These are phyloP conservation scores for Polypterus bichir DNA, from an alignment of 2,113 vertebrate species.

Conservation along the genomic window DNA sequence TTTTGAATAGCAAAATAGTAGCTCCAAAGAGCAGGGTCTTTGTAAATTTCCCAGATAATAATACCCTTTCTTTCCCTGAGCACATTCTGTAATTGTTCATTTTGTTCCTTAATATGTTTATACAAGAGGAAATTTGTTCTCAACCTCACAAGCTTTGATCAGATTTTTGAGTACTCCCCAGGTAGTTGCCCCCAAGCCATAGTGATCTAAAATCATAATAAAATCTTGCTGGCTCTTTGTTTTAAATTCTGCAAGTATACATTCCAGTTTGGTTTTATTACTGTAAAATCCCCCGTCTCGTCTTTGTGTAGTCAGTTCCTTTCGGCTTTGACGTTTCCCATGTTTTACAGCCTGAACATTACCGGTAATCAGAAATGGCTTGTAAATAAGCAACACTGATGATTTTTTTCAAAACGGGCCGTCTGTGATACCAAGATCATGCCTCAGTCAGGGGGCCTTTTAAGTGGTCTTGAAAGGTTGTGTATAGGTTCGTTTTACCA, in stretches of 20 bases:
- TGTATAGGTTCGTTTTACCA: conserved; percentile 71
- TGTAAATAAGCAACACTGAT: conserved; percentile 70
- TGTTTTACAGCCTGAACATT: conserved; percentile 47
- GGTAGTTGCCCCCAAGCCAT: no score
- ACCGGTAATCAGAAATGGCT: conserved; percentile 71
- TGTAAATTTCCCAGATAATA: no score
- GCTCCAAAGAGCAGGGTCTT: no score
- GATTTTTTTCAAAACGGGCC: conserved; percentile 48
- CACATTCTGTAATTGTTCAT: no score
- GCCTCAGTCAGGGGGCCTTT: conserved; percentile 33
- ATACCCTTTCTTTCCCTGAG: no score
- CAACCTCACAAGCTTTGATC: conserved; percentile 21
- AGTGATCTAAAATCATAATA: no score
- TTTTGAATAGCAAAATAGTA: no score
- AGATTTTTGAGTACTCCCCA: conserved; percentile 3
- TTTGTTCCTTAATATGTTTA: background rate
- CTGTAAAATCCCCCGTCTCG: background rate
- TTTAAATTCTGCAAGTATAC: no score
- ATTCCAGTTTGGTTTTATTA: background rate
- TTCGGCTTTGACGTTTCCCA: conserved; percentile 37
- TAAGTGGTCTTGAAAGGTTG: conserved; percentile 78
- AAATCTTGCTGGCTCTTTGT: no score
- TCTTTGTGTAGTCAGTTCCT: conserved; percentile 11
- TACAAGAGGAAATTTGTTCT: background rate
- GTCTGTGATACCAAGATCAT: conserved; percentile 31